Base-by-base conservation (phyloP, 37 sponge, comb jelly and placozoan genomes). In the Petrosia ficiformis region DNA sequence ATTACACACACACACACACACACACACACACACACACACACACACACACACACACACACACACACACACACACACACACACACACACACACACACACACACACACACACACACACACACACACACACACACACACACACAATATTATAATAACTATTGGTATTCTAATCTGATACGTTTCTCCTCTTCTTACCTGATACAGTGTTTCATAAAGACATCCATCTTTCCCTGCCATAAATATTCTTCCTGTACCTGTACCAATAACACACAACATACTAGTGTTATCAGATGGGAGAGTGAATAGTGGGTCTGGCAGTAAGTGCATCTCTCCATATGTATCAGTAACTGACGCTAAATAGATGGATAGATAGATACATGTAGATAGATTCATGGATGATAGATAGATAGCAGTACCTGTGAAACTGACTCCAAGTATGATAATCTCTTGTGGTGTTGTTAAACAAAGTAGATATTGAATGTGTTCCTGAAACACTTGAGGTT, bases 231-330 rank as follows among this genome's bases (percentile, higher is more conserved):
- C 94, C 11, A 95, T 66, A 72, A 98, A 90, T 14, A 98, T 77
- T 16, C 99, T 68, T 2, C 96, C 96, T 1, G 67, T 65, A 24
- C 72, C 80, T 2, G 91, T 87, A 54, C 79, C 86, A 0, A 22
- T 44, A 2, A 95, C 66, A 21, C 56, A 39, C 43, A 85, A 26
- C 85, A 94, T 86, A 39, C 78, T 79, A 22, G 94, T 83, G 33
- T 86, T 90, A 64, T 98, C 96, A 16, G 94, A 83, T 29, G 92
- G 86, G 3, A 98, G 76, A 75, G 82, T 52, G 78, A 95, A 98
- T 24, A 98, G 79, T 10, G 99, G 96, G 44, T 93, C 88, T 0
- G 96, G 99, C 40, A 90, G 99, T 2, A 98, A 89, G 65, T 95
- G 96, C 92, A 98, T 90, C 80, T 96, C 94, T 32, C 65, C 79